A percentile compares a stretch with the other conserved stretches of the same genome.
Conservation (phyloP, 2,113 vertebrate genomes). For the Silurus asotus region DNA sequence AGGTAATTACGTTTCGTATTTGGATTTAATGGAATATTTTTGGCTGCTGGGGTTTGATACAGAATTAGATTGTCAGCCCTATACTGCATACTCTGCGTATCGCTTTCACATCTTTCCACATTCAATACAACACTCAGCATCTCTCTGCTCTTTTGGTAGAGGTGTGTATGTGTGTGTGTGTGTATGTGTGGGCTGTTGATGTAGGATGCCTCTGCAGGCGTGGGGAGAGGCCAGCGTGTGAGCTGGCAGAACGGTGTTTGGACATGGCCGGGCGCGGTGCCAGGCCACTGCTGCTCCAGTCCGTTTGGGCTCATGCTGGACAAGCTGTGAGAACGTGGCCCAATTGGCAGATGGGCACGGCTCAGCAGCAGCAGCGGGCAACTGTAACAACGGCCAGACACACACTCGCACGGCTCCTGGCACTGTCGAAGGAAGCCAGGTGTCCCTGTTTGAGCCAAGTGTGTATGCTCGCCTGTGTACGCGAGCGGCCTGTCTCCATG, state of each 20-base stretch:
- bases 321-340: constrained; percentile 67
- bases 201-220: constrained; percentile 22
- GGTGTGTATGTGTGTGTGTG: constrained; percentile 23
- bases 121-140: constrained; percentile 9
- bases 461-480: constrained; percentile 24
- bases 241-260: constrained; percentile 55
- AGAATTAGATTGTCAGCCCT: no score
- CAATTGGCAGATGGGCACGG: constrained; percentile 71
- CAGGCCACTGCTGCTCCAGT: constrained; percentile 63
- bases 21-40: not conserved
- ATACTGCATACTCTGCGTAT: not conserved
- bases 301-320: constrained; percentile 65
- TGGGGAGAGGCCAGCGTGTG: constrained; percentile 43
- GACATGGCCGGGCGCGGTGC: constrained; percentile 71
- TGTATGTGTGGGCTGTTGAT: constrained; percentile 35
- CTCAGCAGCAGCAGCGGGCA: constrained; percentile 65
- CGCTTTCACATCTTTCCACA: constrained; percentile 10
- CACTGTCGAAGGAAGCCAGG: constrained; percentile 60
- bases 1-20: not conserved
- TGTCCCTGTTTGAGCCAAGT: constrained; percentile 51
- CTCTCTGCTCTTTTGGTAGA: constrained; percentile 39
- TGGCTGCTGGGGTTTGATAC: not conserved
- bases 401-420: constrained; percentile 58
- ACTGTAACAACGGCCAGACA: constrained; percentile 65
- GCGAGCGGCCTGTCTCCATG: constrained; percentile 31